phyloP scores from a whole-genome alignment of 2,888 invertebrate genomes.

The Gnatocerus cornutus region DNA sequence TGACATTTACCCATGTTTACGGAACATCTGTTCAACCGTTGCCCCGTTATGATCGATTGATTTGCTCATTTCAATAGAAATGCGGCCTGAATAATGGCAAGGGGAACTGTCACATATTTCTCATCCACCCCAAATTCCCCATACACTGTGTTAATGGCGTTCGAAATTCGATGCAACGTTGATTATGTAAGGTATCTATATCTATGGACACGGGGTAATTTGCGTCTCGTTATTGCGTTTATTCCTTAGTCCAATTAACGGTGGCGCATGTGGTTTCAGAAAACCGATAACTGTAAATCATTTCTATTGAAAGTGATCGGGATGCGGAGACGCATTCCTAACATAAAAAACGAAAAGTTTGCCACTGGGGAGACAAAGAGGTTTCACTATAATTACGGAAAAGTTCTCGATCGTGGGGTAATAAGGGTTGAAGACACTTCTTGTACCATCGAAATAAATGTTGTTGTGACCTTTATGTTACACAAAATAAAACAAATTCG shows the following conservation, averaged over 20 bases:
- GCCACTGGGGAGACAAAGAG: neutral
- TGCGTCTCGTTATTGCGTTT: slow-evolving; percentile 21
- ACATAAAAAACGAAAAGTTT: slow-evolving; percentile 15
- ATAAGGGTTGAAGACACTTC: too few relatives aligned
- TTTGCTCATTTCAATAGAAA: slow-evolving; percentile 48
- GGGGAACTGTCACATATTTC: slow-evolving; percentile 43
- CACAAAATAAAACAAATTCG: too few relatives aligned
- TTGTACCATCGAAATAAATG: too few relatives aligned
- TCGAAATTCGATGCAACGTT: slow-evolving; percentile 31
- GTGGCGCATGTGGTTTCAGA: slow-evolving; percentile 14
- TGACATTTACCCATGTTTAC: slow-evolving; percentile 39
- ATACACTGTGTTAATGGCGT: slow-evolving; percentile 25
- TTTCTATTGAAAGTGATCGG: neutral
- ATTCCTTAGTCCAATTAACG: slow-evolving; percentile 29
- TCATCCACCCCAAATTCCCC: slow-evolving; percentile 38
- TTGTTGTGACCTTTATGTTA: too few relatives aligned
- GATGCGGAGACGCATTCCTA: slow-evolving; percentile 11
- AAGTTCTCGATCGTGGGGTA: neutral
- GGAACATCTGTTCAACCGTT: slow-evolving; percentile 46
- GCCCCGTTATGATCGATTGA: slow-evolving; percentile 45
- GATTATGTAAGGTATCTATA: slow-evolving; percentile 27
- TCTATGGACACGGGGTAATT: slow-evolving; percentile 30
- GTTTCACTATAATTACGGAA: neutral
- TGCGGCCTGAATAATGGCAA: slow-evolving; percentile 43
- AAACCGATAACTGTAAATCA: slow-evolving; percentile 15